These are phyloP conservation scores for Emberiza fucata DNA, from an alignment of 2,113 vertebrate species.

Conservation along the genomic window DNA sequence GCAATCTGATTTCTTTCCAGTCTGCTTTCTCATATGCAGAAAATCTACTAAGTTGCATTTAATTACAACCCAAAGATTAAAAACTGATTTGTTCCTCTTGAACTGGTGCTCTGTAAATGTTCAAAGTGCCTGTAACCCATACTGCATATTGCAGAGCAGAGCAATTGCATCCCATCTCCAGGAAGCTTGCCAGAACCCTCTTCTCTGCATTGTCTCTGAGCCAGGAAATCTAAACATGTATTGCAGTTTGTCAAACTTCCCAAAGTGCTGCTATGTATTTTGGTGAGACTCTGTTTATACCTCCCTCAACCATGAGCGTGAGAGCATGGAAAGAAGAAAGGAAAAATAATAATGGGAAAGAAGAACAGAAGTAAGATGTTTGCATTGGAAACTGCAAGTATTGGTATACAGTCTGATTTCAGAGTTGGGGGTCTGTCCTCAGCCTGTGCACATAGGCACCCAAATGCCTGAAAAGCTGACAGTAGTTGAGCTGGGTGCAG, in stretches of 20 bases:
- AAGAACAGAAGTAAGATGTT: not conserved
- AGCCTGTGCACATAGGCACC: not conserved
- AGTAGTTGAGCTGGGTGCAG: not conserved
- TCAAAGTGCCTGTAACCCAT: slow-evolving; percentile 37
- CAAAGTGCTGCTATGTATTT: slow-evolving; percentile 62
- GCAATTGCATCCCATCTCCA: slow-evolving; percentile 40
- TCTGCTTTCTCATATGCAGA: not conserved
- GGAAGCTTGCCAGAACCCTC: slow-evolving; percentile 53
- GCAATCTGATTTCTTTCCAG: not conserved
- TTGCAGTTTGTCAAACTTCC: slow-evolving; percentile 68
- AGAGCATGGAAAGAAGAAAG: not conserved
- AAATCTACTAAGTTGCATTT: not conserved
- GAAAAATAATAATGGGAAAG: not conserved
- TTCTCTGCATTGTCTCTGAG: slow-evolving; percentile 59
- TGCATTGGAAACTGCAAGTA: not conserved
- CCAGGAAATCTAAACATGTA: slow-evolving; percentile 67
- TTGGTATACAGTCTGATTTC: not conserved
- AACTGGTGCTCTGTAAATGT: slow-evolving; percentile 20
- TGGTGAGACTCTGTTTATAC: slow-evolving; percentile 23
- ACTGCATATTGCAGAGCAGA: not conserved
- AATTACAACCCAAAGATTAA: slow-evolving; percentile 29
- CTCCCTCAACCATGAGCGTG: not conserved
- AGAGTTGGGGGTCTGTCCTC: not conserved
- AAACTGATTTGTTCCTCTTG: slow-evolving; percentile 28
- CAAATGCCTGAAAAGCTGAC: not conserved